Evolutionary conservation across 2,113 vertebrate species (phyloP).

Genomic region (Hypomesus transpacificus): DNA sequence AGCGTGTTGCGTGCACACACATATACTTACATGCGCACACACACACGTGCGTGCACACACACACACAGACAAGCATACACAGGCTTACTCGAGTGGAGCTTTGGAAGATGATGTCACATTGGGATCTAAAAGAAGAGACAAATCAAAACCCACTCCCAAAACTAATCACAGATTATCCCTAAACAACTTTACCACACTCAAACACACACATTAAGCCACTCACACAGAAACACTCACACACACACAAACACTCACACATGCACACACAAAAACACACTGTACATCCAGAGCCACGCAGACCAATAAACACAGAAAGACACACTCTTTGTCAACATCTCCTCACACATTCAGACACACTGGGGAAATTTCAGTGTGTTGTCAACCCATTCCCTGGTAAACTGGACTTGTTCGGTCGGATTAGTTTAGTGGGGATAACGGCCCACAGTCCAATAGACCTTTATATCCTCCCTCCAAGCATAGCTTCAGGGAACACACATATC

Average conservation of each 20-base stretch:
- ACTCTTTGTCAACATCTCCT: not conserved
- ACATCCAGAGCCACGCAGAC: constrained; percentile 9
- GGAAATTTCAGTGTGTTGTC: constrained; percentile 45
- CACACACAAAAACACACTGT: not conserved
- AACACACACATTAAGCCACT: not conserved
- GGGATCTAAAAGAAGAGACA: not conserved
- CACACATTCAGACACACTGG: constrained; percentile 13
- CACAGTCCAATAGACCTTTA: constrained; percentile 22
- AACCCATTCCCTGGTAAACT: constrained; percentile 17
- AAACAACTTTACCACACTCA: too few species aligned
- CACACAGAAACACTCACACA: constrained; percentile 9
- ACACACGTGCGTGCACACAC: not conserved
- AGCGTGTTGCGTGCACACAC: not conserved
- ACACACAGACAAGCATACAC: not conserved
- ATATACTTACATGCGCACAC: not conserved
- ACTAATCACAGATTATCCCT: constrained; percentile 7
- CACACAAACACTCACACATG: not conserved
- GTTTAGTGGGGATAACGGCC: constrained; percentile 33
- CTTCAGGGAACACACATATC: constrained; percentile 2
- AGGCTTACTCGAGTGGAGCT: not conserved
- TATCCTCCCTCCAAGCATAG: constrained; percentile 2
- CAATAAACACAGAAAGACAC: constrained; percentile 16
- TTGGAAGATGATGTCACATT: too few species aligned
- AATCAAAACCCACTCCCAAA: not conserved
- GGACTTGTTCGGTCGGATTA: constrained; percentile 40